phyloP scores from a whole-genome alignment of 2,888 invertebrate genomes.

The Nephrotoma guestfalica region DNA sequence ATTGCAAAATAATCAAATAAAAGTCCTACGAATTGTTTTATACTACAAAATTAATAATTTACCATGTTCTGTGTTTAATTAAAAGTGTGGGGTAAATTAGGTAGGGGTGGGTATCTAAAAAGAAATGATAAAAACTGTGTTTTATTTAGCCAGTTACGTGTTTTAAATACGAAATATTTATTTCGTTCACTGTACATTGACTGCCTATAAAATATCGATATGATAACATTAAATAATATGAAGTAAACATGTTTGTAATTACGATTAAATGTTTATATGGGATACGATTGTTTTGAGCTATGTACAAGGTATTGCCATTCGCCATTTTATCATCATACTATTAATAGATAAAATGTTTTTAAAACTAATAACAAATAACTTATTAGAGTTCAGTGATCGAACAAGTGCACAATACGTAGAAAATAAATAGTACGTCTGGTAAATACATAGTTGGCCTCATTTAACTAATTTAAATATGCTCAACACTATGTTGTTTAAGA shows the following conservation, averaged over 20 bases:
- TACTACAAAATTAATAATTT: too few species aligned
- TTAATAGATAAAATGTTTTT: neutral
- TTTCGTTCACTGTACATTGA: neutral
- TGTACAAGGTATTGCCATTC: neutral
- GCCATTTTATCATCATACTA: neutral
- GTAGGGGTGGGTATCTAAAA: neutral
- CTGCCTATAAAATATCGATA: neutral
- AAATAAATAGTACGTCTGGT: neutral
- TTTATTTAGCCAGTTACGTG: neutral
- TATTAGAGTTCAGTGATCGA: neutral
- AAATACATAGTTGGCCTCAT: neutral
- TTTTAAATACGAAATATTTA: neutral
- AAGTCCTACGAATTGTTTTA: too few species aligned
- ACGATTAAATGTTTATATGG: neutral
- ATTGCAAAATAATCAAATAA: neutral
- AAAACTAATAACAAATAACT: neutral
- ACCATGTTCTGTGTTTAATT: neutral
- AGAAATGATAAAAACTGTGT: neutral
- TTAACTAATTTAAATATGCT: too few species aligned
- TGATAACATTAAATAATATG: neutral
- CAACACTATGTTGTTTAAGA: too few species aligned
- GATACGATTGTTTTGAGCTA: neutral
- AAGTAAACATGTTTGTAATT: neutral
- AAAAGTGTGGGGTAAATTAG: neutral
- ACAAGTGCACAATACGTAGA: neutral